Percentiles rank a stretch among this genome's conserved stretches.
phyloP scores from a whole-genome alignment of 2,113 vertebrate genomes.

The Carassius auratus region DNA sequence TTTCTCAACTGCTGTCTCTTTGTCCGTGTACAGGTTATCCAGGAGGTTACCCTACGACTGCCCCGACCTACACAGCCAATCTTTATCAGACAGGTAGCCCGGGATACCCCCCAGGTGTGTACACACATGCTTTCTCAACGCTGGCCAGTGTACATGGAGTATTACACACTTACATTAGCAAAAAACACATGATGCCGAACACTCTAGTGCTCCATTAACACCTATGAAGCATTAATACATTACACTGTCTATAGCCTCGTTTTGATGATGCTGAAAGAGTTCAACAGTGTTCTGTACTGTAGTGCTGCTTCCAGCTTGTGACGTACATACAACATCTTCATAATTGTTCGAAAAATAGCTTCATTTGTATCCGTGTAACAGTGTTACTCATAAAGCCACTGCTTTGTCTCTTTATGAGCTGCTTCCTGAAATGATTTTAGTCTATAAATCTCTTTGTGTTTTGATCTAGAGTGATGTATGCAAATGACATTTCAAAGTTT shows the following conservation, averaged over 20 bases:
- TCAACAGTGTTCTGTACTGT: too few relatives aligned
- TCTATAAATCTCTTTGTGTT: background rate
- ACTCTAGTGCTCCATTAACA: background rate
- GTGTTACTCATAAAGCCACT: background rate
- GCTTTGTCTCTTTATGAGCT: background rate
- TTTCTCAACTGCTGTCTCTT: conserved; percentile 38
- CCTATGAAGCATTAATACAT: background rate
- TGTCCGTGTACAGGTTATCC: conserved; percentile 85
- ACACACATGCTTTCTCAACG: background rate
- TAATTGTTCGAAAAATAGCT: background rate
- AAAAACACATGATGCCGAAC: background rate
- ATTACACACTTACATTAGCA: background rate
- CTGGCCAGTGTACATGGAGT: background rate
- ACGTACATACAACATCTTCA: background rate
- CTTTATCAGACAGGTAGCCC: conserved; percentile 95
- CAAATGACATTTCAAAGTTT: background rate
- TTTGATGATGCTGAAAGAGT: background rate
- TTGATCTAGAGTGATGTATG: background rate
- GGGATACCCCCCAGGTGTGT: conserved; percentile 92
- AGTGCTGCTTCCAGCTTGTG: too few relatives aligned
- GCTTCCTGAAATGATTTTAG: background rate
- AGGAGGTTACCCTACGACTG: conserved; percentile 90
- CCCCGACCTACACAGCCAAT: conserved; percentile 93
- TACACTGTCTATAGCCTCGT: background rate
- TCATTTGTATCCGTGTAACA: background rate